Conservation (phyloP, 2,888 invertebrate species). For the Drosophila flavopinicola region DNA sequence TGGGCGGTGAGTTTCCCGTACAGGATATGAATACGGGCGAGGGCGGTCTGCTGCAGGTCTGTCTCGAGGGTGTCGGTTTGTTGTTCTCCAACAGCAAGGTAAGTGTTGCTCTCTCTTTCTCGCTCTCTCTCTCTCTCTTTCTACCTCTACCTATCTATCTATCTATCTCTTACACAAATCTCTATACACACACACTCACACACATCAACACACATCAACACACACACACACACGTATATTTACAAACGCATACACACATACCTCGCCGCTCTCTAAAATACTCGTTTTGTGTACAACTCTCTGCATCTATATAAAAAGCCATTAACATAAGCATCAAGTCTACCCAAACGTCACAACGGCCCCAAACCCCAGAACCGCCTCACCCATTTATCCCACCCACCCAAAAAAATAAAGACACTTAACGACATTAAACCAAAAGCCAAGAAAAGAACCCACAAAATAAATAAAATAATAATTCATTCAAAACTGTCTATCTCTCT, state of each 20-base stretch:
- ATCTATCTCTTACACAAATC: constrained; percentile 17
- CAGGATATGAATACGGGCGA: constrained; percentile 98
- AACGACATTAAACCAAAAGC: constrained; percentile 31
- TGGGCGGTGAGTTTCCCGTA: constrained; percentile 98
- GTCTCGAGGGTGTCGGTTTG: constrained; percentile 99
- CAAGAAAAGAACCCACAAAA: constrained; percentile 18
- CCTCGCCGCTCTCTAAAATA: constrained; percentile 60
- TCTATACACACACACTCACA: constrained; percentile 16
- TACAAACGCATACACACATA: constrained; percentile 19
- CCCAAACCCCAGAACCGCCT: constrained; percentile 4
- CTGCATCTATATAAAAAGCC: constrained; percentile 57
- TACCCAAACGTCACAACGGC: constrained; percentile 28
- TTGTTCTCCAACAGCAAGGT: constrained; percentile 99
- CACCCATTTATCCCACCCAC: not conserved
- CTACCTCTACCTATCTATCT: constrained; percentile 5
- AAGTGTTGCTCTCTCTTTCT: constrained; percentile 81
- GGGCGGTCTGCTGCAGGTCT: constrained; percentile 98
- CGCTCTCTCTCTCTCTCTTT: constrained; percentile 14
- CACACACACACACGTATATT: constrained; percentile 10
- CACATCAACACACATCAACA: constrained; percentile 8
- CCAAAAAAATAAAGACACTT: constrained; percentile 29
- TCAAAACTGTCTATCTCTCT: constrained; percentile 8
- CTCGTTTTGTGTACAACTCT: constrained; percentile 63
- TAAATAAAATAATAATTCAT: constrained; percentile 17
- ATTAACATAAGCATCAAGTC: constrained; percentile 55